phyloP scores from a whole-genome alignment of 2,113 vertebrate species.

The Corapipo altera region DNA sequence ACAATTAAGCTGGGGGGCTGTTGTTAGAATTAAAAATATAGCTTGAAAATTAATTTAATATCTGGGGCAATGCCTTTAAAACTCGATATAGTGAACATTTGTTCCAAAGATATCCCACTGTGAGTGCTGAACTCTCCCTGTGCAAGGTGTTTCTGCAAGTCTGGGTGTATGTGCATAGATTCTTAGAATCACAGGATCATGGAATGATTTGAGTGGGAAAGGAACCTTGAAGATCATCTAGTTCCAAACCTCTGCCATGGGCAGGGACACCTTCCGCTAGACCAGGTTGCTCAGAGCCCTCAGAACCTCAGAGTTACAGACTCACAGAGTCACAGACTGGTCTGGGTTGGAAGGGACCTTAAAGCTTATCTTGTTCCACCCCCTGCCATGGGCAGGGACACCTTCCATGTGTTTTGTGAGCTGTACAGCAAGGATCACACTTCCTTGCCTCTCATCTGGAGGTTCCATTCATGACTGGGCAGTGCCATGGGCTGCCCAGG shows the following conservation, averaged over 20 bases:
- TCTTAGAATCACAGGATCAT: not conserved
- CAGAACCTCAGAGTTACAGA: not conserved
- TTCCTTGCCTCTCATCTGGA: not conserved
- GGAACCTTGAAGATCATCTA: not conserved
- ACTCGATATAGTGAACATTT: not conserved
- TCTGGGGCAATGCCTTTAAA: not conserved
- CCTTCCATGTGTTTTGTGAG: not conserved
- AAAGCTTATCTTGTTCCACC: not conserved
- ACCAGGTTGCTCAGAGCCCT: not conserved
- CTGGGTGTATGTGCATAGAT: not conserved
- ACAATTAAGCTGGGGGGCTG: not conserved
- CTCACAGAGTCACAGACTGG: accelerated
- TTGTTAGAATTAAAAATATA: not conserved
- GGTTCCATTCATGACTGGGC: not conserved
- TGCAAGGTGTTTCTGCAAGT: not conserved
- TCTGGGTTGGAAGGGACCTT: not conserved
- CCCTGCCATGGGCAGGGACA: not conserved
- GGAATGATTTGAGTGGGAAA: not conserved
- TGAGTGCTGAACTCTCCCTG: not conserved
- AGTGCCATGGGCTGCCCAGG: not conserved
- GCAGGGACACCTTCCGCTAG: not conserved
- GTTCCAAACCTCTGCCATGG: not conserved
- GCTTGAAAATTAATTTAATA: not conserved
- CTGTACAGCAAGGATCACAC: not conserved
- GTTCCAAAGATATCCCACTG: not conserved